Evolutionary conservation across 2,888 invertebrate genomes (phyloP).

Genomic region (Congeria kusceri): DNA sequence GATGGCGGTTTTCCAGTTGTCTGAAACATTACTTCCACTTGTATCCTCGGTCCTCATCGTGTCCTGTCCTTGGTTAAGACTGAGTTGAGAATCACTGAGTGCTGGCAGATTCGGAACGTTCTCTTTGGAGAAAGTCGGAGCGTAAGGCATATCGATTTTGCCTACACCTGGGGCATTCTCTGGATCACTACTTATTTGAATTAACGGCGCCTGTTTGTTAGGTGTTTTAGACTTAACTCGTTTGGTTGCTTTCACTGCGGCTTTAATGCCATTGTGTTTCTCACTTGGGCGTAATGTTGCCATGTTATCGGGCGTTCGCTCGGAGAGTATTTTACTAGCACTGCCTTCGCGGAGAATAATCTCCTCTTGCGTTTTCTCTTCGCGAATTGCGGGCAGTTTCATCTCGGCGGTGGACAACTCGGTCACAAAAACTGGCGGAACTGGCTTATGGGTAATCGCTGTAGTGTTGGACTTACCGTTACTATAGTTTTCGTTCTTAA

Average conservation of each 20-base stretch:
- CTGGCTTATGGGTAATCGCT: not conserved
- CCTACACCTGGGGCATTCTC: not conserved
- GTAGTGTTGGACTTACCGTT: not conserved
- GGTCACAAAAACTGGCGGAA: constrained; percentile 65
- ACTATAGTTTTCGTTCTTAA: not conserved
- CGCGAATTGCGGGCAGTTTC: constrained; percentile 60
- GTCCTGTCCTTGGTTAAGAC: constrained; percentile 26
- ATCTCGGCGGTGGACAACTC: constrained; percentile 58
- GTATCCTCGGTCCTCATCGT: constrained; percentile 39
- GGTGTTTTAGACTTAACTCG: not conserved
- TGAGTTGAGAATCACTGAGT: constrained; percentile 23
- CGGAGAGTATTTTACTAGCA: not conserved
- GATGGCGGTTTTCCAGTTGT: constrained; percentile 69
- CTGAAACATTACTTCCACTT: constrained; percentile 10
- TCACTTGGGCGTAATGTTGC: not conserved
- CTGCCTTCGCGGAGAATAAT: constrained; percentile 32
- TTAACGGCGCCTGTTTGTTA: not conserved
- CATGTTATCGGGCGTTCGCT: not conserved
- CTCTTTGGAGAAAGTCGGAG: not conserved
- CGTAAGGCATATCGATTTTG: too few species aligned
- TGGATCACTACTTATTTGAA: not conserved
- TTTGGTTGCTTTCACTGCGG: not conserved
- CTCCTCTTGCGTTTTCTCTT: constrained; percentile 70
- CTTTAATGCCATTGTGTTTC: not conserved
- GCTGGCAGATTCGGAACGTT: constrained; percentile 41